These are phyloP conservation scores for Acromyrmex echinatior DNA, from an alignment of 1,140 invertebrate genomes.

Conservation along the genomic window DNA sequence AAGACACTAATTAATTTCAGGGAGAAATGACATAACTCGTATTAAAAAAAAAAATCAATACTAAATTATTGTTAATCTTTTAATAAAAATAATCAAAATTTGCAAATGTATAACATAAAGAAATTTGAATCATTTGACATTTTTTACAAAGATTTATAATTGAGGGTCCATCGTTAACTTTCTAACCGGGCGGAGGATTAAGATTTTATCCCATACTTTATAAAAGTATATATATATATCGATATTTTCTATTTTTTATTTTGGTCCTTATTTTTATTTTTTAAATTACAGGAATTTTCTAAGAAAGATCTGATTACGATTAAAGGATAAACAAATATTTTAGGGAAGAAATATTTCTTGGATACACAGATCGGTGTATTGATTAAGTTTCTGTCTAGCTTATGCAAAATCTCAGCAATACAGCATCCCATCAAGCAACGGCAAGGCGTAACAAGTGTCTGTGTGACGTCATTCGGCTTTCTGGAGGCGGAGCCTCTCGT, in stretches of 20 bases:
- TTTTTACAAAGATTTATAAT: no score
- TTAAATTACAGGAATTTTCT: not conserved
- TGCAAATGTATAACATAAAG: no score
- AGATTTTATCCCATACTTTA: not conserved
- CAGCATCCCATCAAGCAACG: conserved; percentile 58
- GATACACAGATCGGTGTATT: not conserved
- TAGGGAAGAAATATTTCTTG: not conserved
- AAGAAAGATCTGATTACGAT: not conserved
- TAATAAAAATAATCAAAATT: no score
- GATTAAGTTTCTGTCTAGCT: conserved; percentile 5
- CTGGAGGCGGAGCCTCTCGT: conserved; percentile 84
- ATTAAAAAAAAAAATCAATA: no score
- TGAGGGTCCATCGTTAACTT: no score
- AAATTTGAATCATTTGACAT: no score
- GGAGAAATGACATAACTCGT: no score
- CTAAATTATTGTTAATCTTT: no score
- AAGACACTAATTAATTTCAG: no score
- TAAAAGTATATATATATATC: not conserved
- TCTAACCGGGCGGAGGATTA: no score
- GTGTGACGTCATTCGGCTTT: conserved; percentile 83
- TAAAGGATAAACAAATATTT: not conserved
- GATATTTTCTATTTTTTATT: no score
- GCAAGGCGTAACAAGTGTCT: conserved; percentile 87
- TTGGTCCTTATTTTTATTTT: no score
- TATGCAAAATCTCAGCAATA: conserved; percentile 51